These are phyloP conservation scores for Corydoras maculifer DNA, from an alignment of 2,113 vertebrate species.

Conservation along the genomic window DNA sequence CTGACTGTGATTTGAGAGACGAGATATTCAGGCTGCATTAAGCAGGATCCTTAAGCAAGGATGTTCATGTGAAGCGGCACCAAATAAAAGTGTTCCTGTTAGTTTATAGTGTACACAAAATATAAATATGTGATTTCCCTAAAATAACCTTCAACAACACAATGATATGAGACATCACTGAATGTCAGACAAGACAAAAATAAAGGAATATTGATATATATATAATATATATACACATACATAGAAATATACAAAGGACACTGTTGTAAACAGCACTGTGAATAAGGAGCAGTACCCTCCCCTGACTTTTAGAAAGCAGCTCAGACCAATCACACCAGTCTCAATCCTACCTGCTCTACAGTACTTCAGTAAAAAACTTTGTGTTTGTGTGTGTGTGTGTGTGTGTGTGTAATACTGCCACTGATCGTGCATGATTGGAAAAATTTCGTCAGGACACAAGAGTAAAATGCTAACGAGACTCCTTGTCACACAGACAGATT, in stretches of 20 bases:
- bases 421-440: slow-evolving; percentile 54
- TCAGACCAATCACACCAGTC: slow-evolving; percentile 28
- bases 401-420: slow-evolving; percentile 58
- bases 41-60: slow-evolving; percentile 6
- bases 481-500: slow-evolving; percentile 63
- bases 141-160: slow-evolving; percentile 10
- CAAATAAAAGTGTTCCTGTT: slow-evolving; percentile 18
- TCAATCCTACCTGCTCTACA: slow-evolving; percentile 48
- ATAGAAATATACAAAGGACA: slow-evolving; percentile 43
- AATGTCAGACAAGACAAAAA: slow-evolving; percentile 32
- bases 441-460: slow-evolving; percentile 57
- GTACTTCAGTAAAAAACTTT: slow-evolving; percentile 53
- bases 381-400: slow-evolving; percentile 1
- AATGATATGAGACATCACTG: slow-evolving; percentile 8
- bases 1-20: slow-evolving; percentile 5
- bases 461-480: slow-evolving; percentile 55
- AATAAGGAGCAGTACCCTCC: slow-evolving; percentile 69
- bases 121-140: slow-evolving; percentile 30
- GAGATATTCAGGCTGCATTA: slow-evolving; percentile 20
- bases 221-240: neutral
- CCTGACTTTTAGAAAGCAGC: slow-evolving; percentile 58
- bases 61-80: slow-evolving; percentile 7
- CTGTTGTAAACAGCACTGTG: slow-evolving; percentile 42
- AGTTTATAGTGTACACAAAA: slow-evolving; percentile 25
- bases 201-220: slow-evolving; percentile 22